phyloP scores from a whole-genome alignment of 2,113 vertebrate genomes.

The Formicarius rufipectus region DNA sequence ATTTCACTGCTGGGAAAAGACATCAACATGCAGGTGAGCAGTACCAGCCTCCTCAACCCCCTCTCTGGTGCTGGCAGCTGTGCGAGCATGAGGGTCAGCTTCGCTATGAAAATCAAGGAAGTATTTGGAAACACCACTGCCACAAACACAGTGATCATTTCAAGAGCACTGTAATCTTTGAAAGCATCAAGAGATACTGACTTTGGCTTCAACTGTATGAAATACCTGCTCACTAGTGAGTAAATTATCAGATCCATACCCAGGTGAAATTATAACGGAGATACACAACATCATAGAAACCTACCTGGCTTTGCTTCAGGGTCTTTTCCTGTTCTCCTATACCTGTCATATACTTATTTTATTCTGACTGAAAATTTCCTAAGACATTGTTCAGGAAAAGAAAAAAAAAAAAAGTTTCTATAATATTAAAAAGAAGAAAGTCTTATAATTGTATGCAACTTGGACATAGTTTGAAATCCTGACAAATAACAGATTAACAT shows the following conservation, averaged over 20 bases:
- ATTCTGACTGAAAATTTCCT: not conserved
- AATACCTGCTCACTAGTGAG: not conserved
- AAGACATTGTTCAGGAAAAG: not conserved
- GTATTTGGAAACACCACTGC: not conserved
- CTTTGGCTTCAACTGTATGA: not conserved
- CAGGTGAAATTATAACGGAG: not conserved
- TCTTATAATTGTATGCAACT: not conserved
- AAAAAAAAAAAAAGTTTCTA: not conserved
- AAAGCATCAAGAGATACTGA: not conserved
- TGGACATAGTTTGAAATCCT: not conserved
- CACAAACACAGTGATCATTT: not conserved
- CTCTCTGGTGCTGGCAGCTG: not conserved
- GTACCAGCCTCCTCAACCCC: not conserved
- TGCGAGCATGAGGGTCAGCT: not conserved
- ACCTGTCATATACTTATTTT: not conserved
- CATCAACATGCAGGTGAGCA: not conserved
- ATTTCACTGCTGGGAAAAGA: not conserved
- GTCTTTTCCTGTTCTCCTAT: not conserved
- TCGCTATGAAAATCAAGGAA: accelerated
- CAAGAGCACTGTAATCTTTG: not conserved
- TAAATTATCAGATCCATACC: not conserved
- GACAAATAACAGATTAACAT: not conserved
- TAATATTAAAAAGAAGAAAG: not conserved
- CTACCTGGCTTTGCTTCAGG: not conserved
- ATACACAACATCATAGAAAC: not conserved